These are phyloP conservation scores for Delphinapterus leucas DNA, from an alignment of 2,113 vertebrate genomes.

Conservation along the genomic window DNA sequence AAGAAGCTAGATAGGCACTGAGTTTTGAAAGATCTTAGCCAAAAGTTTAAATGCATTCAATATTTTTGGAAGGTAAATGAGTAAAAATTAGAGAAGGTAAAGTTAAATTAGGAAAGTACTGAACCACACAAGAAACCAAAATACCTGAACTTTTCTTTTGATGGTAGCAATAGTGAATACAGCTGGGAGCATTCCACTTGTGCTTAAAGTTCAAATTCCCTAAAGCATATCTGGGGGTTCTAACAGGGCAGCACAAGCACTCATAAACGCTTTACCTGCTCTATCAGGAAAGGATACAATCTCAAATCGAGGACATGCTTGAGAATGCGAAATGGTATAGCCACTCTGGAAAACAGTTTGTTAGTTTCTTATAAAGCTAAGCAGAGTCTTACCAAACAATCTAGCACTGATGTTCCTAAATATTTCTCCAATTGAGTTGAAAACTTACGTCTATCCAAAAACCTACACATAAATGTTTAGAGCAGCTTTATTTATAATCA, in stretches of 20 bases:
- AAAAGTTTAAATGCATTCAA: neutral
- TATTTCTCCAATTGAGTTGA: neutral
- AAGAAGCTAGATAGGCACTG: neutral
- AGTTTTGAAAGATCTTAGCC: neutral
- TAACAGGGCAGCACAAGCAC: neutral
- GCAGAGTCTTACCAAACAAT: neutral
- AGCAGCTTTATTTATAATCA: neutral
- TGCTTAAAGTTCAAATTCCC: neutral
- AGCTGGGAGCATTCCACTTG: neutral
- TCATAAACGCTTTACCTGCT: neutral
- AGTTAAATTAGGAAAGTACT: neutral
- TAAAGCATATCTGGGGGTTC: neutral
- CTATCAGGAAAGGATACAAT: neutral
- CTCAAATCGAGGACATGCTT: neutral
- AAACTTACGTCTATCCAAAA: neutral
- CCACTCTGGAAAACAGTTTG: neutral
- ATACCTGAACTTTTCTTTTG: neutral
- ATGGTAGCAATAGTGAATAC: neutral
- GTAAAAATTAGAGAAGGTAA: neutral
- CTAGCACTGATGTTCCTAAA: neutral
- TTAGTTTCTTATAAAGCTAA: neutral
- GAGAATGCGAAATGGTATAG: neutral
- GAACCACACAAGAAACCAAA: neutral
- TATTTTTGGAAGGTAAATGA: neutral
- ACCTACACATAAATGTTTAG: constrained; percentile 25